phyloP scores from a whole-genome alignment of 2,797 vertebrate genomes.

The Smutsia temminckii region DNA sequence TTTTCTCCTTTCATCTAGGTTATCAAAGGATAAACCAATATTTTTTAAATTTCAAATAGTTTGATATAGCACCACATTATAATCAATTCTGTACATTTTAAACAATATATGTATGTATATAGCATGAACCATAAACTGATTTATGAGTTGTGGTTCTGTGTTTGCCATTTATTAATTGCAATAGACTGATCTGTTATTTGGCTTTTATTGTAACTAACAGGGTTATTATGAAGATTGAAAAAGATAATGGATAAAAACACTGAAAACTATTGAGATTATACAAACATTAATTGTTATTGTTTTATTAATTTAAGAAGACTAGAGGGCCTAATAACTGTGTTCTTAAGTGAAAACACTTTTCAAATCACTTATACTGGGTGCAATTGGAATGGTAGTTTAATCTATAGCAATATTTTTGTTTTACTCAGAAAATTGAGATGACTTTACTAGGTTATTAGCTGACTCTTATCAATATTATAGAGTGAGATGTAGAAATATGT shows the following conservation, averaged over 20 bases:
- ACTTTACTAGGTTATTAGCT: background rate
- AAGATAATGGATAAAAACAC: background rate
- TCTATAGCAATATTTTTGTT: background rate
- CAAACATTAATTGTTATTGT: background rate
- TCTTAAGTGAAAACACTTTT: background rate
- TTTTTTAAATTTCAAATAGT: background rate
- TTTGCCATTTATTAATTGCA: background rate
- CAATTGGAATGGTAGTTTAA: background rate
- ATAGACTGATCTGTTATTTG: background rate
- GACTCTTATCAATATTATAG: background rate
- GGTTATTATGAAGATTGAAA: background rate
- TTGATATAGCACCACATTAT: background rate
- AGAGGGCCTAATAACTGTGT: background rate
- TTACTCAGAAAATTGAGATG: background rate
- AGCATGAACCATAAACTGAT: background rate
- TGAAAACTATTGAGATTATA: conserved; percentile 13
- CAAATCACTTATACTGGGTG: background rate
- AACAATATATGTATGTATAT: background rate
- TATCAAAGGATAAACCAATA: background rate
- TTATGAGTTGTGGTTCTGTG: conserved; percentile 32
- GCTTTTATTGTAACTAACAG: background rate
- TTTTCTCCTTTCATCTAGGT: conserved; percentile 34
- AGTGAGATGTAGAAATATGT: background rate
- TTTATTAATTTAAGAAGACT: background rate
- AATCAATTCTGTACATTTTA: background rate